Percentiles rank a stretch among this genome's conserved stretches.
These are phyloP conservation scores for Amblyopsis rosae DNA, from an alignment of 2,113 vertebrate species.

Conservation along the genomic window DNA sequence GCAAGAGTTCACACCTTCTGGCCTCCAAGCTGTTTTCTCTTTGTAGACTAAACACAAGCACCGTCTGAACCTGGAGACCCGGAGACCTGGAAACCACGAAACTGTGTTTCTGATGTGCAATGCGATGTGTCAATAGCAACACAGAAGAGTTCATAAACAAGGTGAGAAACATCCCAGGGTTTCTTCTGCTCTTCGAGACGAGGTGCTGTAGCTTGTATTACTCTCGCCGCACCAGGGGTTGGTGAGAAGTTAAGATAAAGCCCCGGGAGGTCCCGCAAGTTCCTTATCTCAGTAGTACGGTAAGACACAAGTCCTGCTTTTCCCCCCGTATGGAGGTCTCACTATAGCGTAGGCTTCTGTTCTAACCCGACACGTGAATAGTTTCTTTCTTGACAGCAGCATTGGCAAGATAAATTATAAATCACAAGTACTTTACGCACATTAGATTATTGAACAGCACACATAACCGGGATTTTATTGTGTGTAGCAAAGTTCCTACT, in stretches of 20 bases:
- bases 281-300: conserved; percentile 57
- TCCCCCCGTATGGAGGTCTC: conserved; percentile 48
- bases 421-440: too few species aligned
- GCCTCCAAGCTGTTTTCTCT: conserved; percentile 1
- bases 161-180: conserved; percentile 23
- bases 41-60: not conserved
- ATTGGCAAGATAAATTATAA: too few species aligned
- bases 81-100: conserved; percentile 19
- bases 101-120: not conserved
- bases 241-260: conserved; percentile 62
- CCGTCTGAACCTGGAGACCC: conserved; percentile 5
- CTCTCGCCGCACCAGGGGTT: conserved; percentile 31
- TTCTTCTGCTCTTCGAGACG: conserved; percentile 8
- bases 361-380: not conserved
- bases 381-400: too few species aligned
- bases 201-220: not conserved
- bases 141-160: conserved; percentile 25
- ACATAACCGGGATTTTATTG: conserved; percentile 19
- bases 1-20: not conserved
- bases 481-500: not conserved
- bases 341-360: conserved; percentile 17
- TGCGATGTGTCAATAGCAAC: conserved; percentile 21
- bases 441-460: conserved; percentile 9
- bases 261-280: conserved; percentile 64
- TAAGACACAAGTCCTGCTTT: conserved; percentile 36